Base-by-base conservation (phyloP, 2,113 vertebrate genomes). In the Thomomys bottae region DNA sequence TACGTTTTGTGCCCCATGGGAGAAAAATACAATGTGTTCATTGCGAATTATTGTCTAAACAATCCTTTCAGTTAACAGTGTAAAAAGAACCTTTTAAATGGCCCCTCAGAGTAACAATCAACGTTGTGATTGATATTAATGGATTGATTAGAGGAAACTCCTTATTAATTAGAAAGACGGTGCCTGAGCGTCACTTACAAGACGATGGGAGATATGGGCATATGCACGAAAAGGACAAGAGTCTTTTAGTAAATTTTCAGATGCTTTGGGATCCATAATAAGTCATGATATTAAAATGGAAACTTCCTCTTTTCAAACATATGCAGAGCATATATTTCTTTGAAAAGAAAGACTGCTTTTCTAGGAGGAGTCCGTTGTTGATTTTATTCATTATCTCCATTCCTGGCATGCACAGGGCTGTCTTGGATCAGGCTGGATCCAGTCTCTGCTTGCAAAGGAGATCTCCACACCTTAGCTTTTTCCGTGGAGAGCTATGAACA, bases 331-430 rank as follows among this genome's bases (percentile, higher is more conserved):
- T 21, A 38, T 17, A 4, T 49, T 10, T 38, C 24, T 66, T 11
- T 10, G 17, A 32, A 17, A 68, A 18, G n/a, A 34, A 68, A 23
- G 28, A 26, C 57, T 34, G 28, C 42, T 70, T 28, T 28, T 10
- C 45, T 40, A 15, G 3, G 11, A n/a, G 24, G 3, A 11, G 30
- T 36, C 49, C 14, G 49, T 54, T 54, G 2, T 24, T 49, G 24
- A 75, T 40, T 5, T 5, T 4, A 6, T 17, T 0, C 4, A 30
- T 83, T 38, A 5, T 32, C 23, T 68, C 72, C 66, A 8, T 3
- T 18, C 8, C 45, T 24, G 7, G 2, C 8, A 10, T 2, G 21
- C 2, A 20, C 3, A 14, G 18, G 40, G 38, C 4, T 45, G 2
- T 23, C 28, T 76, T 20, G 4, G 20, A 20, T 0, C 24, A 21